Base-by-base conservation (phyloP, 2,113 vertebrate species). In the Peromyscus leucopus region DNA sequence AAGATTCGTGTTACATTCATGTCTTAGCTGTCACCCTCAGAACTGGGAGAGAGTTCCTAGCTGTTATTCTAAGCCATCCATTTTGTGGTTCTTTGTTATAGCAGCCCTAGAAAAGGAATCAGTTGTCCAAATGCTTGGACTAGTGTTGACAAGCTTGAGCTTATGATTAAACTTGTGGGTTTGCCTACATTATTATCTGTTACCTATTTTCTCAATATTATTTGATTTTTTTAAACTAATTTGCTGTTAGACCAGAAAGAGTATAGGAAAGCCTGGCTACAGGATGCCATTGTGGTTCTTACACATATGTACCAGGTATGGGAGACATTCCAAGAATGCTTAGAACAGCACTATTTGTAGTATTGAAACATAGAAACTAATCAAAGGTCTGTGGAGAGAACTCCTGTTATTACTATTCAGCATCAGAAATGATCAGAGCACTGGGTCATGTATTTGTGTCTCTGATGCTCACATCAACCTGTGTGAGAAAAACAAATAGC, bases 131-230 rank as follows among this genome's bases (percentile, higher is more conserved):
- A 75, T 96, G 22, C 24, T 88, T 61, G 16, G 76, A 88, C 83
- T 80, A 82, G 26, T 83, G 79, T 72, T 86, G 84, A 55, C 31
- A 74, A 74, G 12, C 39, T n/a, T 48, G 61, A 21, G 61, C 39
- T 87, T 90, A 46, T n/a, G 65, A 59, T 91, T 95, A 76, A 87
- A 59, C 33, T 80, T 55, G 84, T 79, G 36, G 46, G 15, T 79
- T 83, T 95, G 74, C 63, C 48, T 95, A 5, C 39, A 48, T 94
- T 93, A 93, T 87, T 28, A 51, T 59, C n/a, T 69, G 24, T 86
- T 91, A 57, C 16, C 33, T 33, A 61, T 74, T 17, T 93, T 94
- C n/a, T 89, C 74, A 39, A 33, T 36, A 16, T 92, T 51, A 39
- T 72, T 92, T 80, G 17, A 90, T 26, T 75, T 85, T 74, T 85